phyloP scores from a whole-genome alignment of 2,888 invertebrate species.

The Asteroscopus sphinx region DNA sequence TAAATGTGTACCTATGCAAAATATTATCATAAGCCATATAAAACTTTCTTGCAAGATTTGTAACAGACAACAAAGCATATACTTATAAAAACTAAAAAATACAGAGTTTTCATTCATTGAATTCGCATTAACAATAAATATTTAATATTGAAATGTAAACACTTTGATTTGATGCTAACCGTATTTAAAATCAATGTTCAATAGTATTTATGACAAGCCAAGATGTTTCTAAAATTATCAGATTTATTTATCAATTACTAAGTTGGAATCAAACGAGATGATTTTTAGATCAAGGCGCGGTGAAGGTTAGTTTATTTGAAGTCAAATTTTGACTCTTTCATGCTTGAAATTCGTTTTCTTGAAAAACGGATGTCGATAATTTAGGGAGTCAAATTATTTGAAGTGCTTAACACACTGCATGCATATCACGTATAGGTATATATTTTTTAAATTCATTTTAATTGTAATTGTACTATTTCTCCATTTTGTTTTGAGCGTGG shows the following conservation, averaged over 20 bases:
- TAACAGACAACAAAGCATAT: too few species aligned
- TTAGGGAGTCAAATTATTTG: neutral
- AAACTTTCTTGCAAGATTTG: too few species aligned
- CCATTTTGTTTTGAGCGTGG: too few species aligned
- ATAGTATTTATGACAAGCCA: slow-evolving; percentile 41
- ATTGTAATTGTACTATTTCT: too few species aligned
- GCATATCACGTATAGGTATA: too few species aligned
- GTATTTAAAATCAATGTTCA: slow-evolving; percentile 33
- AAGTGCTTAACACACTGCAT: neutral
- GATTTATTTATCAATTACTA: slow-evolving; percentile 32
- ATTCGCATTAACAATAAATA: too few species aligned
- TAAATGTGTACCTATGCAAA: too few species aligned
- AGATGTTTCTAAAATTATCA: slow-evolving; percentile 36
- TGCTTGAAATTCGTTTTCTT: neutral
- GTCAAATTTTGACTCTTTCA: neutral
- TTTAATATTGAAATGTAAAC: too few species aligned
- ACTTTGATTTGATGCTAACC: neutral
- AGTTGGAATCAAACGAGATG: slow-evolving; percentile 19
- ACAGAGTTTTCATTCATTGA: too few species aligned
- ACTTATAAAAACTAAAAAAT: too few species aligned
- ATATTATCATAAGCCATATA: too few species aligned
- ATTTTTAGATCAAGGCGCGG: slow-evolving; percentile 41
- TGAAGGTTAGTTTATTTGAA: slow-evolving; percentile 22
- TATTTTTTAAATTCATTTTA: too few species aligned
- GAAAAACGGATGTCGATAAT: neutral